A percentile compares a stretch with the other conserved stretches of the same genome.
Conservation (phyloP, 2,888 invertebrate species). For the Chorisops tibialis region DNA sequence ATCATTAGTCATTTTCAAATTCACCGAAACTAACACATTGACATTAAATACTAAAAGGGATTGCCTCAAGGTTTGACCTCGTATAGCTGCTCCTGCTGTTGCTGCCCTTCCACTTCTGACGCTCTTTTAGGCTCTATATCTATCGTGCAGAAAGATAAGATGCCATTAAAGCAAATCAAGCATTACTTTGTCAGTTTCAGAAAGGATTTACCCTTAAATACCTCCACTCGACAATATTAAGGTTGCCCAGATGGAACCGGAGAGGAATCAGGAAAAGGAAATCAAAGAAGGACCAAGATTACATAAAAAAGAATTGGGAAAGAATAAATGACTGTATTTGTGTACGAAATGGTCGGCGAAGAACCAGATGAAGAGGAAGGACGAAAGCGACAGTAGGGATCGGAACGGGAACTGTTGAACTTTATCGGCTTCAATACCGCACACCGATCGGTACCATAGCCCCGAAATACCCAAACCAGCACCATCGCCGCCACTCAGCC, state of each 20-base stretch:
- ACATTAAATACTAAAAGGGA: constrained; percentile 1
- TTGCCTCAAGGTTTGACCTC: constrained; percentile 16
- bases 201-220: constrained; percentile 32
- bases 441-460: constrained; percentile 1
- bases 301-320: constrained; percentile 30
- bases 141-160: constrained; percentile 27
- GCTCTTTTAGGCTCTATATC: neutral
- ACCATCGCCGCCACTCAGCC: neutral
- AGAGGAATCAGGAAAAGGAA: constrained; percentile 27
- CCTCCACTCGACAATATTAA: constrained; percentile 31
- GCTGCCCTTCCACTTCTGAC: constrained; percentile 1
- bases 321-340: constrained; percentile 32
- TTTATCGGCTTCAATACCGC: constrained; percentile 26
- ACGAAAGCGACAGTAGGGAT: too few relatives aligned
- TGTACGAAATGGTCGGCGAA: neutral
- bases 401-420: constrained; percentile 30
- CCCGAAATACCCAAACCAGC: neutral
- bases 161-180: constrained; percentile 33
- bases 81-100: neutral
- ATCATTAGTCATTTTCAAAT: constrained; percentile 7
- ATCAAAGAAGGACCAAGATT: constrained; percentile 14
- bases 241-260: constrained; percentile 29
- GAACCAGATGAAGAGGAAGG: neutral
- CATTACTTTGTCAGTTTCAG: constrained; percentile 33
- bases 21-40: neutral